Conservation (phyloP, 2,113 vertebrate genomes). For the Hemiprocne comata region DNA sequence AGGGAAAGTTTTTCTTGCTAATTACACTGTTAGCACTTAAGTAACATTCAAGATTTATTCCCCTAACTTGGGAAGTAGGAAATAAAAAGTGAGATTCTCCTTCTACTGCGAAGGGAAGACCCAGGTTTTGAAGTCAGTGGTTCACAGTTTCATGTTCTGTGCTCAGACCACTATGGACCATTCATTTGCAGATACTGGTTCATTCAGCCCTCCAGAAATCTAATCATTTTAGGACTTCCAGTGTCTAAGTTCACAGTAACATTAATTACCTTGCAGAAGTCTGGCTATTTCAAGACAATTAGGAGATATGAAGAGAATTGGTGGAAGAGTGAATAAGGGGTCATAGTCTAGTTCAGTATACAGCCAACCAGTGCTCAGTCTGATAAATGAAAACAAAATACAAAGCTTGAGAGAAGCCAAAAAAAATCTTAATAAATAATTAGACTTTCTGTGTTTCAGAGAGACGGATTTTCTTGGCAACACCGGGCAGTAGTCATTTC, state of each 20-base stretch:
- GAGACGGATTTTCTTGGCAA: slow-evolving; percentile 58
- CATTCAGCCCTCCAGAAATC: slow-evolving; percentile 11
- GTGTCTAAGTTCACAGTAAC: neutral
- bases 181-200: neutral
- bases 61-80: neutral
- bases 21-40: neutral
- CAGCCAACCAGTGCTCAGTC: slow-evolving; percentile 29
- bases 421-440: slow-evolving; percentile 64
- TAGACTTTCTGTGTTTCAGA: neutral
- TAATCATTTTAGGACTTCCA: neutral
- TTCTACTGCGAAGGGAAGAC: neutral
- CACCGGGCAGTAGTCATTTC: neutral
- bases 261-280: neutral
- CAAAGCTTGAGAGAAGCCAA: slow-evolving; percentile 44
- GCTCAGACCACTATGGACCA: neutral
- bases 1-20: neutral
- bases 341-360: slow-evolving; percentile 64
- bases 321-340: slow-evolving; percentile 76
- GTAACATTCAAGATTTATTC: neutral
- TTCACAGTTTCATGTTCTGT: neutral
- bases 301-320: slow-evolving; percentile 72
- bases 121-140: neutral
- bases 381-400: slow-evolving; percentile 66
- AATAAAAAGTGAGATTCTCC: neutral
- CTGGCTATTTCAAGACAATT: slow-evolving; percentile 38